These are phyloP conservation scores for Anoncus sp. DNA, from an alignment of 2,888 invertebrate genomes.

Conservation along the genomic window DNA sequence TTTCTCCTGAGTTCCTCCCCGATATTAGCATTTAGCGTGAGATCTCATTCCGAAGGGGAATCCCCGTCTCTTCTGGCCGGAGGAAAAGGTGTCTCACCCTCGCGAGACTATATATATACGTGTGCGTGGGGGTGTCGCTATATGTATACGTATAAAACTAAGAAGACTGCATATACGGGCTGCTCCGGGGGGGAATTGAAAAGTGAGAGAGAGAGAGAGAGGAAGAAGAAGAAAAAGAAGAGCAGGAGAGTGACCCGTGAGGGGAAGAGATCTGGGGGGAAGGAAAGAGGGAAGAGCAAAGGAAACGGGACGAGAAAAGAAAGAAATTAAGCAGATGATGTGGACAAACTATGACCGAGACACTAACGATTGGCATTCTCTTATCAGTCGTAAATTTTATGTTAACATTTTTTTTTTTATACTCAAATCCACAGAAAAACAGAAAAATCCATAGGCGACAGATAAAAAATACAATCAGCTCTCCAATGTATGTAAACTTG, in stretches of 20 bases:
- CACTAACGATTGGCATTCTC: too few relatives aligned
- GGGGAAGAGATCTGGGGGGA: too few relatives aligned
- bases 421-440: too few relatives aligned
- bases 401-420: too few relatives aligned
- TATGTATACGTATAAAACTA: constrained; percentile 4
- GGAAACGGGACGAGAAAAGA: constrained; percentile 11
- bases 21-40: constrained; percentile 68
- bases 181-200: constrained; percentile 32
- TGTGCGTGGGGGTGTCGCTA: constrained; percentile 2
- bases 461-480: too few relatives aligned
- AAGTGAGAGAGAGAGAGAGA: constrained; percentile 31
- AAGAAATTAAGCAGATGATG: too few relatives aligned
- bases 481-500: too few relatives aligned
- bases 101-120: constrained; percentile 14
- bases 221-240: constrained; percentile 13
- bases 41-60: constrained; percentile 64
- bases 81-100: constrained; percentile 26
- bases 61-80: constrained; percentile 30
- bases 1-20: constrained; percentile 36
- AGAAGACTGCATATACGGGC: not conserved
- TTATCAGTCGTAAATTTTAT: too few relatives aligned
- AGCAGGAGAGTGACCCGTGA: not conserved
- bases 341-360: too few relatives aligned
- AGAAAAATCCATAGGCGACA: too few relatives aligned
- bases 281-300: constrained; percentile 12